Base-by-base conservation (phyloP, 2,113 vertebrate genomes). In the Chitala chitala region DNA sequence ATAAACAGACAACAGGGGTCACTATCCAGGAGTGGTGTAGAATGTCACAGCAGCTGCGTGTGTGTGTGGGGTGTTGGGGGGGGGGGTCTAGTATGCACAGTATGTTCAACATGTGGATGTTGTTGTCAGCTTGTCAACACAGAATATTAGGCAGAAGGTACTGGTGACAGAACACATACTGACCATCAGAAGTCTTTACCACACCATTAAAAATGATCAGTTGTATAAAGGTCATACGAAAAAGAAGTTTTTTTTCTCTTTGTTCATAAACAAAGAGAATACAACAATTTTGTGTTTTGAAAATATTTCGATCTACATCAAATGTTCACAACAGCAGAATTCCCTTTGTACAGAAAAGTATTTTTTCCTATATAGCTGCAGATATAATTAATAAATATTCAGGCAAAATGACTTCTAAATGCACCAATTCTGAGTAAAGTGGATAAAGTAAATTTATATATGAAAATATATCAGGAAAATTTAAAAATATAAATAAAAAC, bases 311-410 rank as follows among this genome's bases (percentile, higher is more conserved):
- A 71, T 68, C 53, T 50, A 70, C 69, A 64, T 63, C 44, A 51
- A 63, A 71, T 63, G 31, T 46, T 76, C 69, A 76, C 68, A 71
- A 63, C 66, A 42, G 55, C 68, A 72, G 17, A 70, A 38, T 42
- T 63, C 7, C 63, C 29, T 33, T 42, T 24, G 26, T 58, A 61
- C 13, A 56, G 74, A 71, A 44, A 65, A 22, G 13, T 44, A 46
- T 53, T 38, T 22, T 76, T 56, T 63, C 33, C 50, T 71, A 64
- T 71, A 76, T 13, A 71, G 54, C 24, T n/a, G 17, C 58, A 36
- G 7, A 63, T 56, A 8, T 58, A 54, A 44, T 5, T 22, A 72
- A 3, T 24, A 36, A 29, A 63, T 64, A 64, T 63, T 31, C 72
- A 73, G 72, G 72, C 42, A 63, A 61, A 51, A 51, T 38, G 50